Base-by-base conservation (phyloP, 2,888 invertebrate species). In the Platycnemis pennipes region DNA sequence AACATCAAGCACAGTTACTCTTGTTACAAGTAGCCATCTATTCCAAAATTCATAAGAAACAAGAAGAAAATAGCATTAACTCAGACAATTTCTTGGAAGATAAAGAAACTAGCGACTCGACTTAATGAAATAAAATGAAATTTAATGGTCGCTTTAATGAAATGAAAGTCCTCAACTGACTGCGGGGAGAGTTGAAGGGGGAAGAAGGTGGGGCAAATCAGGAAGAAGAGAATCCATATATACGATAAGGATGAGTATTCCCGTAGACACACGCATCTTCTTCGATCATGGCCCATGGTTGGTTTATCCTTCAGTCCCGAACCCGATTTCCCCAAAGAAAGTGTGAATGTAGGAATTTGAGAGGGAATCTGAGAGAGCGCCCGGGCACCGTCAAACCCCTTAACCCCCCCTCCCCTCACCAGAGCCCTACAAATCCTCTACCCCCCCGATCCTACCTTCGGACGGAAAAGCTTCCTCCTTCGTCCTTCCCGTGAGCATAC, bases 271-370 rank as follows among this genome's bases (percentile, higher is more conserved):
- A 37, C 11, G 37, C 0, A 26, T 63, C 16, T 37, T 77, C 16
- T 77, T 37, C 77, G 1, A 77, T 77, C 37, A 31, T 63, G n/a
- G 44, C 42, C 63, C 53, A 26, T 45, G 44, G 63, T 42, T 56
- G 91, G 63, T 44, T 91, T 56, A 91, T 69, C 91, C 63, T 46
- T 16, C n/a, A 63, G 37, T 69, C 63, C 56, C 31, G 16, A 37
- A 19, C 42, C 45, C 91, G 37, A 77, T 77, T 11, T 77, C 37
- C 37, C 16, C 77, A 13, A 16, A 7, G 77, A 22, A 63, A 77
- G 77, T 77, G 37, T 77, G 77, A 77, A 77, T 37, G 11, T 37
- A 31, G 37, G 77, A 77, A 69, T 42, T 63, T 63, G 63, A 91
- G 42, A 26, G 26, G 37, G 53, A 26, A 46, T 26, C n/a, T 26